Evolutionary conservation across 2,113 vertebrate genomes (phyloP).

Genomic region (Cephalopholis sonnerati): DNA sequence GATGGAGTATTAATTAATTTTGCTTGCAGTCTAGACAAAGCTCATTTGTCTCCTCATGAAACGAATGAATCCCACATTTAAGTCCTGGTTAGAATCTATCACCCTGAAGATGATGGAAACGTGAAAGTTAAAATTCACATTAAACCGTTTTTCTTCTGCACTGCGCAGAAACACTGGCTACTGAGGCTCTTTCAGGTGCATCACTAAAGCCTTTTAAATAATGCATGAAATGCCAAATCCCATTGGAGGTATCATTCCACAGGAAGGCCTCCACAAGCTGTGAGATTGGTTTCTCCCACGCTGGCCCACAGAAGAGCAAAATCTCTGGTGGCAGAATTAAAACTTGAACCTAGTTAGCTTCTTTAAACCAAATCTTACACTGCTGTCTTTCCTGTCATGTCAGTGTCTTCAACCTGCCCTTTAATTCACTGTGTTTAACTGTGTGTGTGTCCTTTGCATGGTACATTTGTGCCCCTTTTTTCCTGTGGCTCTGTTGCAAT

Average conservation of each 20-base stretch:
- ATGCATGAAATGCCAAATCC: slow-evolving; percentile 77
- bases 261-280: slow-evolving; percentile 52
- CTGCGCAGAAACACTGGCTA: slow-evolving; percentile 24
- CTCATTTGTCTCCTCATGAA: slow-evolving; percentile 11
- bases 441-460: not conserved
- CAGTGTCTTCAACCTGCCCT: slow-evolving; percentile 9
- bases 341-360: slow-evolving; percentile 50
- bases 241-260: slow-evolving; percentile 70
- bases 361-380: slow-evolving; percentile 44
- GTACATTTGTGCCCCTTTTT: not conserved
- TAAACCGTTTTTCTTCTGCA: slow-evolving; percentile 39
- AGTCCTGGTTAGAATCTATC: slow-evolving; percentile 6
- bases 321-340: slow-evolving; percentile 42
- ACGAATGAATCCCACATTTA: slow-evolving; percentile 32
- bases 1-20: slow-evolving; percentile 4
- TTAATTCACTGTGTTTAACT: not conserved
- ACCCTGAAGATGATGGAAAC: slow-evolving; percentile 25
- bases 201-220: slow-evolving; percentile 74
- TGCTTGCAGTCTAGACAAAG: slow-evolving; percentile 18
- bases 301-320: slow-evolving; percentile 30
- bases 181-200: slow-evolving; percentile 59
- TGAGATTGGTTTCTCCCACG: slow-evolving; percentile 50
- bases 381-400: slow-evolving; percentile 11
- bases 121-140: slow-evolving; percentile 15
- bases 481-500: slow-evolving; percentile 35